phyloP scores from a whole-genome alignment of 2,113 vertebrate species.

The Grammomys dolichurus region DNA sequence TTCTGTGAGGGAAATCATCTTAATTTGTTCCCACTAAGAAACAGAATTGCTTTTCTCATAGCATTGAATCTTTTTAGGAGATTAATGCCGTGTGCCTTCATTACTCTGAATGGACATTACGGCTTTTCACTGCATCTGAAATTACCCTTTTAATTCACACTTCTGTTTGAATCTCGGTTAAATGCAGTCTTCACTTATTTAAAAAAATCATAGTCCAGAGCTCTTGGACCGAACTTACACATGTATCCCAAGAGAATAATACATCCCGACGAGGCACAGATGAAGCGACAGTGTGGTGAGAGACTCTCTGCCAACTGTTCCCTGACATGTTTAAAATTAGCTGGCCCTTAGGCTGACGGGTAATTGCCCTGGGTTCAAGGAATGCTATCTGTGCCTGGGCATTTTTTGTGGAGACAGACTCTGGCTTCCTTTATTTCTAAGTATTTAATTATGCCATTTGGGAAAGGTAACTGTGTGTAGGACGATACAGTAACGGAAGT shows the following conservation, averaged over 20 bases:
- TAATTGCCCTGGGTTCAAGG: constrained; percentile 71
- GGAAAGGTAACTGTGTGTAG: constrained; percentile 63
- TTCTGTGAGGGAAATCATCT: constrained; percentile 85
- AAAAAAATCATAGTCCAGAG: constrained; percentile 72
- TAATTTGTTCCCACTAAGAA: constrained; percentile 86
- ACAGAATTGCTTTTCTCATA: constrained; percentile 81
- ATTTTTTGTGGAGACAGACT: constrained; percentile 71
- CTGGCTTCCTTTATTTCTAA: constrained; percentile 68
- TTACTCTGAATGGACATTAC: constrained; percentile 81
- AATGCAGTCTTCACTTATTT: constrained; percentile 74
- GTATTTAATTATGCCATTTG: constrained; percentile 73
- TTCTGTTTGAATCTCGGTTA: constrained; percentile 77
- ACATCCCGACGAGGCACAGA: constrained; percentile 1
- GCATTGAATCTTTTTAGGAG: constrained; percentile 83
- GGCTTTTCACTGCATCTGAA: constrained; percentile 81
- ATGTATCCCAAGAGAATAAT: constrained; percentile 58
- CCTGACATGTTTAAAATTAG: constrained; percentile 72
- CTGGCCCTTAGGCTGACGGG: constrained; percentile 65
- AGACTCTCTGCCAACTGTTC: constrained; percentile 58
- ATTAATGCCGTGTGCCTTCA: constrained; percentile 81
- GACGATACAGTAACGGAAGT: constrained; percentile 59
- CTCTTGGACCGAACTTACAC: constrained; percentile 51
- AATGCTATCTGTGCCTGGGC: constrained; percentile 57
- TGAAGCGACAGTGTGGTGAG: constrained; percentile 33
- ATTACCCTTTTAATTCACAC: constrained; percentile 79